Evolutionary conservation across 1,140 invertebrate species (phyloP).

Genomic region (Apis dorsata): DNA sequence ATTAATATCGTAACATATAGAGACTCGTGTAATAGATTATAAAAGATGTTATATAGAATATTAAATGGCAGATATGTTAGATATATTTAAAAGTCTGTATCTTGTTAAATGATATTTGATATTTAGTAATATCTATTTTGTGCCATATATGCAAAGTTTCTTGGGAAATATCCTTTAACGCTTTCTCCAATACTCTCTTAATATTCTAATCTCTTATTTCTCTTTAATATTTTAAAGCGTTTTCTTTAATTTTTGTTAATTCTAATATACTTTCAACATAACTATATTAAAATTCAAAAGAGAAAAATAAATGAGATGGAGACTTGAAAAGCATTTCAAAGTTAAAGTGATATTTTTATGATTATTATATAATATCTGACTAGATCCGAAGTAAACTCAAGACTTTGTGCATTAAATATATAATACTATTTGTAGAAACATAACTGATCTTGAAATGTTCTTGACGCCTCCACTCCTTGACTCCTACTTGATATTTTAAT

Average conservation of each 20-base stretch:
- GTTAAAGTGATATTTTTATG: background rate
- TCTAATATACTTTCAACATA: no score
- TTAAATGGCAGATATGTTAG: no score
- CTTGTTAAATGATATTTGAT: background rate
- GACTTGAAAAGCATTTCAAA: slow-evolving; percentile 4
- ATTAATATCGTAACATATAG: no score
- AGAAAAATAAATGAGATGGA: slow-evolving; percentile 1
- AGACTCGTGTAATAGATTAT: no score
- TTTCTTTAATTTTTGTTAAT: slow-evolving; percentile 1
- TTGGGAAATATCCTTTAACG: background rate
- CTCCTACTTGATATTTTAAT: background rate
- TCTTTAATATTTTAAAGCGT: background rate
- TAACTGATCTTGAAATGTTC: background rate
- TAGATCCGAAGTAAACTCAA: background rate
- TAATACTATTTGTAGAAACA: background rate
- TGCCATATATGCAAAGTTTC: no score
- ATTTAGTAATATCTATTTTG: no score
- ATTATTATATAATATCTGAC: background rate
- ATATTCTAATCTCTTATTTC: slow-evolving; percentile 1
- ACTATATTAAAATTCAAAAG: slow-evolving; percentile 8
- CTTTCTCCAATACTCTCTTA: slow-evolving; percentile 5
- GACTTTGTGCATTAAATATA: background rate
- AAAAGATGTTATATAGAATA: background rate
- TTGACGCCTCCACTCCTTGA: background rate
- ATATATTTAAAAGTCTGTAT: background rate